phyloP scores from a whole-genome alignment of 2,888 invertebrate species.

The Cerceris rybyensis region DNA sequence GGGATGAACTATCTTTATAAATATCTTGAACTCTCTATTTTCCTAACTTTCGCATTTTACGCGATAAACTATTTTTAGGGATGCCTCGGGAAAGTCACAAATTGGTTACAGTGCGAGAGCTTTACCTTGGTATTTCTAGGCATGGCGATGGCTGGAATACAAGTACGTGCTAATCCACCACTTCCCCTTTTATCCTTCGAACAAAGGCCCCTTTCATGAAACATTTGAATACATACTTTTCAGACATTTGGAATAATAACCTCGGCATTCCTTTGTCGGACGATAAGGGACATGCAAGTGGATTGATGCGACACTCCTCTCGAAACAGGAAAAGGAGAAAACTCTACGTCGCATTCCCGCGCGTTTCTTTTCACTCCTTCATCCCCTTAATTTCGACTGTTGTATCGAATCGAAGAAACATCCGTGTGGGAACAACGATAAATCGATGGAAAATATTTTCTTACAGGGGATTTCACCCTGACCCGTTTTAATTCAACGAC shows the following conservation, averaged over 20 bases:
- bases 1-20: background rate
- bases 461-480: background rate
- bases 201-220: background rate
- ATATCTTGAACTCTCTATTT: background rate
- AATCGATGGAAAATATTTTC: slow-evolving; percentile 1
- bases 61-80: slow-evolving; percentile 77
- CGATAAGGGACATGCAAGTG: slow-evolving; percentile 69
- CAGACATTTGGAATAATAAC: slow-evolving; percentile 75
- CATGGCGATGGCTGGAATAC: slow-evolving; percentile 77
- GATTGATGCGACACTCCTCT: slow-evolving; percentile 44
- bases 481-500: slow-evolving; percentile 13
- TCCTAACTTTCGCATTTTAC: background rate
- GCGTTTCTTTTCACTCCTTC: slow-evolving; percentile 4
- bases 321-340: slow-evolving; percentile 11
- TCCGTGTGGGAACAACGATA: slow-evolving; percentile 39
- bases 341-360: slow-evolving; percentile 16
- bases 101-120: slow-evolving; percentile 82
- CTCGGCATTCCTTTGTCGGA: slow-evolving; percentile 75
- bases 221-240: slow-evolving; percentile 30
- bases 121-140: slow-evolving; percentile 81
- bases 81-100: slow-evolving; percentile 80
- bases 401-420: slow-evolving; percentile 1
- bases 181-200: background rate
- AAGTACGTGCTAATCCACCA: slow-evolving; percentile 63
- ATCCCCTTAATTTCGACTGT: slow-evolving; percentile 14